Evolutionary conservation across 2,113 vertebrate genomes (phyloP).

Genomic region (Bungarus multicinctus): DNA sequence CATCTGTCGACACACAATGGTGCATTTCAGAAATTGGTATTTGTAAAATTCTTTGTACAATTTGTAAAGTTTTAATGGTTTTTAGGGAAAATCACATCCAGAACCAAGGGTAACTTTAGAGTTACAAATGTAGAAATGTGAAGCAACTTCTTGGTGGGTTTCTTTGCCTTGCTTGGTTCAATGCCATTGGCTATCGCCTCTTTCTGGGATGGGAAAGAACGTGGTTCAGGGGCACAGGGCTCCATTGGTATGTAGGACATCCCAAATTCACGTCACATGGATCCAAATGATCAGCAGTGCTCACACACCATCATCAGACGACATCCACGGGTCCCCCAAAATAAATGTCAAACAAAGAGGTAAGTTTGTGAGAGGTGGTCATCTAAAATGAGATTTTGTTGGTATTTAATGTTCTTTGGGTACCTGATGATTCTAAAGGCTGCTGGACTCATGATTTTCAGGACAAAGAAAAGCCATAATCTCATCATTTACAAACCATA

Average conservation of each 20-base stretch:
- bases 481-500: not conserved
- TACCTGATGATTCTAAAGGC: not conserved
- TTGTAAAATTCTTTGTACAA: not conserved
- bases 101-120: not conserved
- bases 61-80: not conserved
- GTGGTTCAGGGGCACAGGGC: not conserved
- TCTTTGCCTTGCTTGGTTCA: not conserved
- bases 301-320: not conserved
- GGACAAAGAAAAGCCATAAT: not conserved
- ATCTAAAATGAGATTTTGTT: not conserved
- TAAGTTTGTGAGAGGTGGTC: not conserved
- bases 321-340: not conserved
- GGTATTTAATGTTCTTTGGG: not conserved
- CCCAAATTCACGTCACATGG: not conserved
- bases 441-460: not conserved
- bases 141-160: not conserved
- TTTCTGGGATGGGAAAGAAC: not conserved
- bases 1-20: not conserved
- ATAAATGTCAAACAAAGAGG: not conserved
- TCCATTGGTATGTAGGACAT: not conserved
- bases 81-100: not conserved
- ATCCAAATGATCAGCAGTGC: not conserved
- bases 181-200: not conserved
- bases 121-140: not conserved
- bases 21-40: not conserved